Percentiles rank a stretch among this genome's conserved stretches.
These are phyloP conservation scores for Athripsodes cinereus DNA, from an alignment of 2,888 invertebrate species.

Conservation along the genomic window DNA sequence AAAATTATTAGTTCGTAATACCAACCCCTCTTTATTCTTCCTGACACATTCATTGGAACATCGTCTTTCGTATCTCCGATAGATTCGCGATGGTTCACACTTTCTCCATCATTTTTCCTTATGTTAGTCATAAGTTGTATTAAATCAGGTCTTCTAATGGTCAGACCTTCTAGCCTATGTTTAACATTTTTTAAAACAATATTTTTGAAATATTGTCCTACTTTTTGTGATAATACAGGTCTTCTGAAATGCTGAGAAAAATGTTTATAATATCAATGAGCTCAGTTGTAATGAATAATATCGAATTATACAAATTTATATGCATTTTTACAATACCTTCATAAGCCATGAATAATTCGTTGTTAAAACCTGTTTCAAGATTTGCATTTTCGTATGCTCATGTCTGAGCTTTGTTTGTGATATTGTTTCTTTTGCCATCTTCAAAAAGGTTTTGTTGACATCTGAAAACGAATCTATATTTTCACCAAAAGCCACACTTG, in stretches of 20 bases:
- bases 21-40: too few relatives aligned
- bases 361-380: neutral
- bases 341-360: conserved; percentile 4
- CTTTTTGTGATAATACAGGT: conserved; percentile 11
- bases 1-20: too few relatives aligned
- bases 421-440: conserved; percentile 31
- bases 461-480: conserved; percentile 49
- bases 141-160: conserved; percentile 46
- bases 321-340: too few relatives aligned
- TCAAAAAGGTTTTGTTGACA: conserved; percentile 49
- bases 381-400: conserved; percentile 5
- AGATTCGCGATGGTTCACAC: conserved; percentile 27
- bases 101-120: conserved; percentile 29
- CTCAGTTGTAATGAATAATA: too few relatives aligned
- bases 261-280: too few relatives aligned
- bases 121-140: conserved; percentile 50
- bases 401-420: conserved; percentile 16
- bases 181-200: conserved; percentile 39
- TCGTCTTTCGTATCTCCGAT: too few relatives aligned
- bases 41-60: too few relatives aligned
- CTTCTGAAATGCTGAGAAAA: conserved; percentile 2
- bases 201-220: conserved; percentile 18
- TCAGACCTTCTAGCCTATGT: conserved; percentile 35
- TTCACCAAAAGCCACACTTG: conserved; percentile 51
- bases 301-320: too few relatives aligned